phyloP scores from a whole-genome alignment of 92 coral and sea anemone genomes.

The Metridium senile region DNA sequence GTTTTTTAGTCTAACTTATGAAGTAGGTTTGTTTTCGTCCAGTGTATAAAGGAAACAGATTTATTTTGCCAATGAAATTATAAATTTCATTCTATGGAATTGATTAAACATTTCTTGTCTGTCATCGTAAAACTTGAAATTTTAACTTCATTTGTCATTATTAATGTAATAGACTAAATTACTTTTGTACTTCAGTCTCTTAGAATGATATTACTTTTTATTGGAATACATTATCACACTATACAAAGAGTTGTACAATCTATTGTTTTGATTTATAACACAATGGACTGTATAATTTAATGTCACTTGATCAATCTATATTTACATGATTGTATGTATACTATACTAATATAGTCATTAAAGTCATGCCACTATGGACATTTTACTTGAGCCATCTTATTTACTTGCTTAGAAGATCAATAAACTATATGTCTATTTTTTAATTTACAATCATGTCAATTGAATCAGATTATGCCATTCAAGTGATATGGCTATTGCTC shows the following conservation, averaged over 20 bases:
- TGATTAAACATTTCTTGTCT: background rate
- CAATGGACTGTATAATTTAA: background rate
- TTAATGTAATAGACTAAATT: background rate
- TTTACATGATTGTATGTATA: background rate
- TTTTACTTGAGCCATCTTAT: background rate
- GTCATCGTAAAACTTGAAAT: background rate
- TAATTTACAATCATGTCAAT: no score
- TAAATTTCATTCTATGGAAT: background rate
- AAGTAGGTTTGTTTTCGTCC: background rate
- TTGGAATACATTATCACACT: background rate
- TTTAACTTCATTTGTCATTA: background rate
- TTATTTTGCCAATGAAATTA: background rate
- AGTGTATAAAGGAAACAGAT: no score
- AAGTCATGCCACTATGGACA: constrained; percentile 10
- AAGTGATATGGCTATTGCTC: no score
- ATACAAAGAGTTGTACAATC: background rate
- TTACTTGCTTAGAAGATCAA: background rate
- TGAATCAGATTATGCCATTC: no score
- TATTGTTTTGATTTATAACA: background rate
- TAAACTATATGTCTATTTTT: no score
- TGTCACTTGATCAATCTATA: background rate
- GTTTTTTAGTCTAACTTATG: background rate
- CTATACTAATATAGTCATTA: constrained; percentile 10
- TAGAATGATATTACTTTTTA: background rate
- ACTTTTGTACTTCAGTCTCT: background rate